Base-by-base conservation (phyloP, 2,888 invertebrate genomes). In the Formica aserva region DNA sequence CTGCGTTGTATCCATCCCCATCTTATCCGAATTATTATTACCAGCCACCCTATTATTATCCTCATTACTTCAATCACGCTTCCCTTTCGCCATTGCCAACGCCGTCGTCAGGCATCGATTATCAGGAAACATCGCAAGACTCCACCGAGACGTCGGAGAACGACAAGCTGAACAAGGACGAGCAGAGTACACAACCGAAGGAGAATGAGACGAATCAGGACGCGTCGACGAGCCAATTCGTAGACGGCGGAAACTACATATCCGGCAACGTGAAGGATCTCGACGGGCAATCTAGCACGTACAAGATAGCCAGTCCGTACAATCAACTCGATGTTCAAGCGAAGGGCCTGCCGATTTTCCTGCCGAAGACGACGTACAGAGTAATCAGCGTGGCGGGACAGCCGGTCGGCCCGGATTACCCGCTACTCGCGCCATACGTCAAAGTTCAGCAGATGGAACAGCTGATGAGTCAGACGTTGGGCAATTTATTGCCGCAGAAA, bases 401-500 rank as follows among this genome's bases (percentile, higher is more conserved):
- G 52, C 93, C 92, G 1, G 89, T 90, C 1, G 88, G 90, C 11
- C 87, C 89, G 0, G 92, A 94, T 48, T 93, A 92, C 65, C 88
- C 92, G 1, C 32, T 93, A 22, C 90, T 92, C 0, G 67, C 82
- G 0, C 81, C 88, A 1, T 93, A 92, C 63, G 88, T 89, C 5
- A 94, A 92, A 26, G 88, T 92, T 4, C 92, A 92, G 41, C 94
- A 93, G 5, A 57, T 94, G 29, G 94, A 94, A 41, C 93, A 94
- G 35, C 74, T 94, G 1, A 93, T 93, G 93, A 91, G 91, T 3
- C 94, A 93, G 72, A 91, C 92, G 0, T 69, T 94, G 66, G 88
- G 91, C 0, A 93, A 91, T 67, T 62, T 94, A 3, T 35, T 94
- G 22, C 87, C 91, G 0, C 94, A 94, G 41, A 92, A 92, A 11